Evolutionary conservation across 2,888 invertebrate genomes (phyloP), one percentile per base, ranked within the genome.

Genomic region (Phorcus lineatus): DNA sequence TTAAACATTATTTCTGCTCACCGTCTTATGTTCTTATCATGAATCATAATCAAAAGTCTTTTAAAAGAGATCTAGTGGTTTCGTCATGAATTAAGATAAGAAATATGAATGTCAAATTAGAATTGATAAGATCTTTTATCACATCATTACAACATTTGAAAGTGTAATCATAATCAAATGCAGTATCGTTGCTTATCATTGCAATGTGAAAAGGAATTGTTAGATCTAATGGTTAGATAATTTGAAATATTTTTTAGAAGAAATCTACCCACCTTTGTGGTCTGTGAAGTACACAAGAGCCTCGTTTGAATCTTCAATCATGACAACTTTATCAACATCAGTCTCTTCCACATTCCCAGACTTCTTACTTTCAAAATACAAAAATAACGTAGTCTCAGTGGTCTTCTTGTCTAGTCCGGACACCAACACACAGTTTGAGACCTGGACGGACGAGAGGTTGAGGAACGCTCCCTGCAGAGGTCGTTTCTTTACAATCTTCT

Each of bases 281-380:
- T 76, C 55, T 31, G 7, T 3, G n/a, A 76, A 76, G 36, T 54
- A 76, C 16, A 76, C 76, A 22, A 76, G n/a, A 2, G 54, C 53
- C 19, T 55, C 28, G 54, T 76, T 52, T 7, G 28, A 28, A 24
- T 28, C 24, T n/a, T 24, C 19, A 19, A 22, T 19, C 40, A 74
- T 40, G n/a, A 55, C 54, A 19, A 76, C 76, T 22, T 54, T 76
- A 28, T 76, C 76, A 2, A 76, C 76, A 31, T 28, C 55, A 76
- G 16, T 11, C 16, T 55, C 31, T 2, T 22, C 13, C 24, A 40
- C 22, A 55, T 76, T 76, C 28, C 76, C 76, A 1, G 76, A 55
- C 36, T 55, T 53, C 31, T 55, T 76, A 9, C 76, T 55, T n/a
- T 76, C 76, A 76, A 76, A 76, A 55, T 76, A 76, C n/a, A 28